These are phyloP conservation scores for Phalacrocorax pelagicus DNA, from an alignment of 2,113 vertebrate genomes.

Conservation along the genomic window DNA sequence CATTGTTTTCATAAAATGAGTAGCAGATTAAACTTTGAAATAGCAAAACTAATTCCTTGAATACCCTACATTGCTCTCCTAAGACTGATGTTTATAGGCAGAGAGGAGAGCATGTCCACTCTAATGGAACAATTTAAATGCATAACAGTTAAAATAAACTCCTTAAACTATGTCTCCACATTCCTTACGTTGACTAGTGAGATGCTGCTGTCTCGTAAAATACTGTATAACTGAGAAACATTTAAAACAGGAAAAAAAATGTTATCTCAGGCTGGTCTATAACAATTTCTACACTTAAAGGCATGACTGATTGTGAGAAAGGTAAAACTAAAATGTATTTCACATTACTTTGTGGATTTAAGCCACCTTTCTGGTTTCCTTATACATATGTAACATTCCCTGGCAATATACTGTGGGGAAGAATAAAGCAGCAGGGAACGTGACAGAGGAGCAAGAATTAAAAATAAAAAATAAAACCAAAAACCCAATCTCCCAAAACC, in stretches of 20 bases:
- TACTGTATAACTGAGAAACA: conserved; percentile 1
- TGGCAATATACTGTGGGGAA: not conserved
- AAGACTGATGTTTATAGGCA: conserved; percentile 51
- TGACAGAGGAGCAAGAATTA: not conserved
- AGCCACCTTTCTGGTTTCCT: not conserved
- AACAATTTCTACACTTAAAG: not conserved
- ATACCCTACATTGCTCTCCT: conserved; percentile 7
- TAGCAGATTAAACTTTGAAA: conserved; percentile 1
- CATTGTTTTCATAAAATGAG: conserved; percentile 46
- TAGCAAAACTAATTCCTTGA: conserved; percentile 30
- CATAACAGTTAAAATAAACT: conserved; percentile 72
- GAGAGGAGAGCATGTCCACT: conserved; percentile 38
- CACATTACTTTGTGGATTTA: not conserved
- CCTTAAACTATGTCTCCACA: conserved; percentile 54
- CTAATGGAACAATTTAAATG: conserved; percentile 80
- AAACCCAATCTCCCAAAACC: fast-evolving
- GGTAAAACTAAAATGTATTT: not conserved
- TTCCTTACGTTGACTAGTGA: conserved; percentile 65
- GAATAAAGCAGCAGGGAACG: not conserved
- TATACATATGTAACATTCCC: not conserved
- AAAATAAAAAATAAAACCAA: not conserved
- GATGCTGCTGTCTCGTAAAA: conserved; percentile 72
- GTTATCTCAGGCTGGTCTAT: not conserved
- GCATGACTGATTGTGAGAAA: not conserved
- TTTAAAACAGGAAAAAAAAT: conserved; percentile 43